Conservation (phyloP, 2,888 invertebrate species). For the Unio delphinus region DNA sequence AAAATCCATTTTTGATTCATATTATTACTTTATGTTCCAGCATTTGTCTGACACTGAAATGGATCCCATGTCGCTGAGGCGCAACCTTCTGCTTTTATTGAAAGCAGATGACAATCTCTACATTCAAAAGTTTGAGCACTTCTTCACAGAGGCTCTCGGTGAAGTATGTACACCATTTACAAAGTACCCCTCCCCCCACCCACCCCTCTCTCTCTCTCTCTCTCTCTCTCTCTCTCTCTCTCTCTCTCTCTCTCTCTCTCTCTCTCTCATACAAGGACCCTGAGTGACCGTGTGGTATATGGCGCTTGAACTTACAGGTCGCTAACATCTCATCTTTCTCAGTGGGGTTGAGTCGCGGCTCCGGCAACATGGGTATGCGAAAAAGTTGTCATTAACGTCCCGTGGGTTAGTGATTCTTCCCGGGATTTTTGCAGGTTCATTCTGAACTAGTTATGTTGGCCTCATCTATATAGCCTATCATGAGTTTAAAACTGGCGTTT, state of each 20-base stretch:
- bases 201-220: neutral
- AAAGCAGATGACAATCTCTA: conserved; percentile 49
- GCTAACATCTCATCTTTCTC: neutral
- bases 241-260: conserved; percentile 12
- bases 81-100: conserved; percentile 47
- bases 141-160: conserved; percentile 55
- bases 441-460: too few relatives aligned
- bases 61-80: conserved; percentile 42
- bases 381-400: too few relatives aligned
- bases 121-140: conserved; percentile 54
- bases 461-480: too few relatives aligned
- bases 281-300: neutral
- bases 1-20: neutral
- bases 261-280: neutral
- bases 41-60: conserved; percentile 49
- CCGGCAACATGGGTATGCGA: neutral
- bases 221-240: conserved; percentile 8
- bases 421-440: too few relatives aligned
- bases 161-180: conserved; percentile 34
- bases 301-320: neutral
- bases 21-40: conserved; percentile 34
- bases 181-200: too few relatives aligned
- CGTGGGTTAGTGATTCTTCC: too few relatives aligned
- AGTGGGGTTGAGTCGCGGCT: neutral
- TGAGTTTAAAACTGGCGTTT: too few relatives aligned